Percentiles rank a stretch among this genome's conserved stretches.
phyloP scores from a whole-genome alignment of 2,797 vertebrate genomes.

The Microctenopoma lineatum region DNA sequence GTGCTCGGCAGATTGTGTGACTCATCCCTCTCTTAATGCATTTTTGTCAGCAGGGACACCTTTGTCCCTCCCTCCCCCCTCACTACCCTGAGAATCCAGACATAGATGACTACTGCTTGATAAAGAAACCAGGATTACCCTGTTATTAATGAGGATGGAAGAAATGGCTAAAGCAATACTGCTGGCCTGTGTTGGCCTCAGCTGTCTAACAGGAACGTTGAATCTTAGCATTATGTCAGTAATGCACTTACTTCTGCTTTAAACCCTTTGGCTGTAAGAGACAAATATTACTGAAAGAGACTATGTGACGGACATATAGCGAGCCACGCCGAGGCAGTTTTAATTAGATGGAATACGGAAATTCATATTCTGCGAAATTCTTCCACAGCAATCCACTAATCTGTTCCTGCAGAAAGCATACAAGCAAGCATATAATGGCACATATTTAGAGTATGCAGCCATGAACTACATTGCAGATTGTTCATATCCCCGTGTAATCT shows the following conservation, averaged over 20 bases:
- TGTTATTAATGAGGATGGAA: slow-evolving; percentile 3
- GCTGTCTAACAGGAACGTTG: slow-evolving; percentile 36
- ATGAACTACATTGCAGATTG: not conserved
- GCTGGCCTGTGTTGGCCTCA: slow-evolving; percentile 33
- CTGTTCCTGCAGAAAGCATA: not conserved
- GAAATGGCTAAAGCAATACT: slow-evolving; percentile 5
- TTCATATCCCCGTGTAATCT: slow-evolving; percentile 3
- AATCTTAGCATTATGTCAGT: slow-evolving; percentile 40
- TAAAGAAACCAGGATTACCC: slow-evolving; percentile 47
- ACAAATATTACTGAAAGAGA: not conserved
- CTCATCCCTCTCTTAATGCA: slow-evolving; percentile 69
- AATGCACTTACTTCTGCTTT: slow-evolving; percentile 27
- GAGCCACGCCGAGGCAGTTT: slow-evolving; percentile 2
- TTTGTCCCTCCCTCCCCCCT: slow-evolving; percentile 30
- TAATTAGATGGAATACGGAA: not conserved
- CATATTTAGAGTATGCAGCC: slow-evolving; percentile 4
- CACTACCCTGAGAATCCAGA: slow-evolving; percentile 28
- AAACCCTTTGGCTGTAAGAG: not conserved
- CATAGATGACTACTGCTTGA: slow-evolving; percentile 42
- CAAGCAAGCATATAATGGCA: not conserved
- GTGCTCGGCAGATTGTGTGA: slow-evolving; percentile 65
- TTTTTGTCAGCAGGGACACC: slow-evolving; percentile 71
- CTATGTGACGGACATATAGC: not conserved
- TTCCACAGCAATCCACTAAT: slow-evolving; percentile 13
- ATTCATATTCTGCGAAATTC: slow-evolving; percentile 3